Base-by-base conservation (phyloP, 2,888 invertebrate genomes). In the Seira musarum region DNA sequence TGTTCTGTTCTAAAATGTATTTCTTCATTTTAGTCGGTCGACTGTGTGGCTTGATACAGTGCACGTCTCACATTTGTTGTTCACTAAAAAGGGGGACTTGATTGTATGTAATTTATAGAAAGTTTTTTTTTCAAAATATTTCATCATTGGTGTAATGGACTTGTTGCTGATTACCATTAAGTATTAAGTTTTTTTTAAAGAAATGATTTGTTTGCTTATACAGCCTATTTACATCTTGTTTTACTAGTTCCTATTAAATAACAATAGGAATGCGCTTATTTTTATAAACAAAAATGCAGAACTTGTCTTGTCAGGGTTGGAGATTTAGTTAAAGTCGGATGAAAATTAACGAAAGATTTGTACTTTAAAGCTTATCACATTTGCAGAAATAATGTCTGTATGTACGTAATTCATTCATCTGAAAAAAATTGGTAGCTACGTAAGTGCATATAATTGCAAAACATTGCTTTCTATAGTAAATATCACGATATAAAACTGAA, bases 31-130 rank as follows among this genome's bases (percentile, higher is more conserved):
- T 5, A 21, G 60, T 22, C 49, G 17, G 49, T 60, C 8, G 30
- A 30, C 8, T 30, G 30, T 30, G 8, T 30, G 30, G 2, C 30
- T 30, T 30, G 8, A 5, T 49, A 49, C 15, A 8, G 49, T 49
- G 15, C 49, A 49, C 49, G 49, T 49, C 49, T 49, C 17, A n/a
- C 49, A 3, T 49, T 30, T 49, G 49, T 49, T 49, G 15, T 49
- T 49, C 15, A 8, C 3, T 30, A 30, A 60, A 60, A 8, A n/a
- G 2, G 2, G 17, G 21, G 15, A 60, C 60, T 60, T 60, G 60
- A 60, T 19, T 60, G 13, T n/a, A n/a, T n/a, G n/a, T 60, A 60
- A 60, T 60, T 60, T 60, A 60, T 60, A 60, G 60, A 60, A 60
- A 60, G 60, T 60, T 60, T 60, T 60, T 60, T 60, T 60, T 60